phyloP scores from a whole-genome alignment of 2,797 vertebrate genomes.

The Uromys caudimaculatus region DNA sequence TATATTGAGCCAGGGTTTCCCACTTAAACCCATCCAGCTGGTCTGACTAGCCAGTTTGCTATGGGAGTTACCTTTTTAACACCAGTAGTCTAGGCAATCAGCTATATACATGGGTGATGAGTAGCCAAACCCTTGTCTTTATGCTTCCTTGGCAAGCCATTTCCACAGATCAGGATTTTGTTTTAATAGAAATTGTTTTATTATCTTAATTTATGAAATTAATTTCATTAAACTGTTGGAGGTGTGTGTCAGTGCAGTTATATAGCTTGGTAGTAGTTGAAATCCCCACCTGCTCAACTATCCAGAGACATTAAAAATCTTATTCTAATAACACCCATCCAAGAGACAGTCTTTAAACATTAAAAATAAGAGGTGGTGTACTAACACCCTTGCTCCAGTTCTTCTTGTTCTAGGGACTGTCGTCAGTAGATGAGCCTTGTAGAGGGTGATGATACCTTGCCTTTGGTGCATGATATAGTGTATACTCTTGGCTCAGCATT shows the following conservation, averaged over 20 bases:
- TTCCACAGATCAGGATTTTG: not conserved
- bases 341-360: not conserved
- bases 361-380: not conserved
- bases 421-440: too few relatives aligned
- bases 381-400: too few relatives aligned
- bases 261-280: not conserved
- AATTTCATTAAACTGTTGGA: constrained; percentile 34
- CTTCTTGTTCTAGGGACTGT: not conserved
- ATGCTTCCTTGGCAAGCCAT: not conserved
- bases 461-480: too few relatives aligned
- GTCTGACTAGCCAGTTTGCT: not conserved
- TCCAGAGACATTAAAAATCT: constrained; percentile 45
- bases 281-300: not conserved
- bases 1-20: not conserved
- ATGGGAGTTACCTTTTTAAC: not conserved
- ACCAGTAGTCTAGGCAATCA: not conserved
- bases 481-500: not conserved
- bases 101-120: not conserved
- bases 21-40: not conserved
- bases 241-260: not conserved
- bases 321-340: not conserved
- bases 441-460: too few relatives aligned
- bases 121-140: not conserved
- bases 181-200: constrained; percentile 37
- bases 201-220: constrained; percentile 33